Conservation (phyloP, 2,888 invertebrate genomes). For the Pristionchus exspectatus region DNA sequence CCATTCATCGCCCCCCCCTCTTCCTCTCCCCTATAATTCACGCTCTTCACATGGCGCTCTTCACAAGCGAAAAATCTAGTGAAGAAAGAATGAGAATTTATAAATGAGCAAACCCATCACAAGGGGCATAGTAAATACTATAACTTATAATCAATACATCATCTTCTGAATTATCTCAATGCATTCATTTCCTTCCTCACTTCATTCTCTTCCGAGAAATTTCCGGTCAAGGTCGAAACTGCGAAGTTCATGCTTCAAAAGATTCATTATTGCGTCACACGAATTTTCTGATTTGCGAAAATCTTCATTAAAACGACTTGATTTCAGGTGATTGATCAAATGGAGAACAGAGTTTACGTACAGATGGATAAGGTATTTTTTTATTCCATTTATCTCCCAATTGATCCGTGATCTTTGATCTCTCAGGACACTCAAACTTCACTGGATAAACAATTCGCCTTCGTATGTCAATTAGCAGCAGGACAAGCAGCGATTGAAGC, state of each 20-base stretch:
- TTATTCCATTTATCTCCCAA: background rate
- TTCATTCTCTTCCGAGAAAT: background rate
- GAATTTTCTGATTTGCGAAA: background rate
- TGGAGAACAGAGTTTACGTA: slow-evolving; percentile 78
- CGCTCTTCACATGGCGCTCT: background rate
- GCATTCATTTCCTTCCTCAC: background rate
- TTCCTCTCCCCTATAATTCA: slow-evolving; percentile 22
- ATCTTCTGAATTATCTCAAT: background rate
- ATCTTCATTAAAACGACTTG: slow-evolving; percentile 53
- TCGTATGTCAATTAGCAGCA: slow-evolving; percentile 74
- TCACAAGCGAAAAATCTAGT: background rate
- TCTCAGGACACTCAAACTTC: slow-evolving; percentile 72
- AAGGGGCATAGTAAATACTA: background rate
- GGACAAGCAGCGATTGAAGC: slow-evolving; percentile 21
- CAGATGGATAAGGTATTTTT: slow-evolving; percentile 75
- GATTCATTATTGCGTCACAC: slow-evolving; percentile 19
- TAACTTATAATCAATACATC: background rate
- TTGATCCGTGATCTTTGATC: background rate
- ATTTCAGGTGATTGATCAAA: slow-evolving; percentile 75
- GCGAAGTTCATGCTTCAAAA: slow-evolving; percentile 10
- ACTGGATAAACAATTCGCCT: slow-evolving; percentile 76
- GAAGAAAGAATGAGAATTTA: background rate
- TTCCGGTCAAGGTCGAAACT: slow-evolving; percentile 40
- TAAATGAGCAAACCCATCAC: background rate
- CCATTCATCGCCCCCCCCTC: background rate